phyloP scores from a whole-genome alignment of 2,797 vertebrate species.

The Heteromormyrus szaboi region DNA sequence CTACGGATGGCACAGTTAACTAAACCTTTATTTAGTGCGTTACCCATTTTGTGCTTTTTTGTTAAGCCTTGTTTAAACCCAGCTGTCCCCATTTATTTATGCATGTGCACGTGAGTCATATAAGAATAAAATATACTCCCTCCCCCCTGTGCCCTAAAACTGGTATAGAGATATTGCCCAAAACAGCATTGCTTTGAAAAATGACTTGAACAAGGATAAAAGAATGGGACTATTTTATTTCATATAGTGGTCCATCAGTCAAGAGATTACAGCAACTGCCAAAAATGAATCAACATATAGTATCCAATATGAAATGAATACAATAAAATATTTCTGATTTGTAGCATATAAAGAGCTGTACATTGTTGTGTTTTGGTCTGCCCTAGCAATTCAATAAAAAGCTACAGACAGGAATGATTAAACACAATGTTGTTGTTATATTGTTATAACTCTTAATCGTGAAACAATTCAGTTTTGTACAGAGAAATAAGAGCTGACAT shows the following conservation, averaged over 20 bases:
- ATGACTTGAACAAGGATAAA: not conserved
- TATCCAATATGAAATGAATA: not conserved
- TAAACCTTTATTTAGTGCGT: not conserved
- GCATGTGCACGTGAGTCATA: not conserved
- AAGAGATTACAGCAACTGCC: not conserved
- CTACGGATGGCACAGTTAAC: not conserved
- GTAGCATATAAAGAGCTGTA: not conserved
- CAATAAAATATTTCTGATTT: not conserved
- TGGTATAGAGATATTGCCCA: not conserved
- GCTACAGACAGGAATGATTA: not conserved
- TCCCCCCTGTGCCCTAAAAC: not conserved
- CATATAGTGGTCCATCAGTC: slow-evolving; percentile 20
- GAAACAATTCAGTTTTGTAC: not conserved
- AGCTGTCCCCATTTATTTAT: not conserved
- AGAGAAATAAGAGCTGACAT: not conserved
- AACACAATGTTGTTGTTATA: not conserved
- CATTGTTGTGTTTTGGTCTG: not conserved
- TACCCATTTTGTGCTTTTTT: not conserved
- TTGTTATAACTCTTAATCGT: not conserved
- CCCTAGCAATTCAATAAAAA: not conserved
- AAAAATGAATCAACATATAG: slow-evolving; percentile 1
- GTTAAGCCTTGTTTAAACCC: not conserved
- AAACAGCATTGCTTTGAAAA: not conserved
- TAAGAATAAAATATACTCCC: not conserved
- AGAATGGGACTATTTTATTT: slow-evolving; percentile 26